phyloP scores from a whole-genome alignment of 2,888 invertebrate species.

The Desoria tigrina region DNA sequence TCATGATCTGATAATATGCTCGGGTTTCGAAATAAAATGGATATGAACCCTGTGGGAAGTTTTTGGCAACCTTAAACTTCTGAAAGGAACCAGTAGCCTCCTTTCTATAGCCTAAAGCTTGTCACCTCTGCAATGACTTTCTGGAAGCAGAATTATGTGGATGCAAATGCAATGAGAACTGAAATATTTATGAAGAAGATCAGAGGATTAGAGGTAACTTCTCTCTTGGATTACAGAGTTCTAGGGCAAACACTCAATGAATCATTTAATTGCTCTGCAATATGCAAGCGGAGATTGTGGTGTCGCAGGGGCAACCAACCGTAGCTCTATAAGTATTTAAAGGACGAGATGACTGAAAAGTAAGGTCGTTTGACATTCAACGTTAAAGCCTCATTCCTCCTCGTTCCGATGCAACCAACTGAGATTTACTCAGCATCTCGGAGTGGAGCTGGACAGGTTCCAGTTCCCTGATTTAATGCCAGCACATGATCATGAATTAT shows the following conservation, averaged over 20 bases:
- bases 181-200: too few species aligned
- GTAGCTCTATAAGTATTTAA: too few species aligned
- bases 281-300: neutral
- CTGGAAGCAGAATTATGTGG: neutral
- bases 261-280: neutral
- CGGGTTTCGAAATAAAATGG: too few species aligned
- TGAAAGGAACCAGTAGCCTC: too few species aligned
- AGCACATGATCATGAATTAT: neutral
- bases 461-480: neutral
- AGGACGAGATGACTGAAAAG: too few species aligned
- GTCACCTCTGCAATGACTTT: neutral
- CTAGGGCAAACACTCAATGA: neutral
- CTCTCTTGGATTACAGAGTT: neutral
- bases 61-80: slow-evolving; percentile 1
- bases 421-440: too few species aligned
- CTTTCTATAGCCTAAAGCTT: too few species aligned
- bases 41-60: neutral
- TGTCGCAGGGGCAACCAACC: too few species aligned
- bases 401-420: too few species aligned
- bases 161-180: neutral
- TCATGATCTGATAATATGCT: too few species aligned
- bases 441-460: neutral
- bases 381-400: too few species aligned
- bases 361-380: too few species aligned
- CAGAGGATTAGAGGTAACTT: neutral